Evolutionary conservation across 2,113 vertebrate genomes (phyloP).

Genomic region (Zosterops japonicus): DNA sequence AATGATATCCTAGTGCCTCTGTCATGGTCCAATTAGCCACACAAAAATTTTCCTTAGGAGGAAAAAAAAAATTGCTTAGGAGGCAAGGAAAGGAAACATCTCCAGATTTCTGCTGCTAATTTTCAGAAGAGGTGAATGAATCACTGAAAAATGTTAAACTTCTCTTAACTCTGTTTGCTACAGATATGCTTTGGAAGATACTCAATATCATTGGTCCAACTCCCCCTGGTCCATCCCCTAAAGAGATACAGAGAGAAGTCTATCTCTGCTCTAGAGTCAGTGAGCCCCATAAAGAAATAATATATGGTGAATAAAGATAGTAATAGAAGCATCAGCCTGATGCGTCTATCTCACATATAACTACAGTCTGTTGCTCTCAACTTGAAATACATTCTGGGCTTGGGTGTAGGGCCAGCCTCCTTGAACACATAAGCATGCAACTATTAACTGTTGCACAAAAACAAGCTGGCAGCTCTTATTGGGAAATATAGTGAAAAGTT

Average conservation of each 20-base stretch:
- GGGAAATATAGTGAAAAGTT: neutral
- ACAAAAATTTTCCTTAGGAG: neutral
- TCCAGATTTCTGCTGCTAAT: neutral
- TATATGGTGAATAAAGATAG: neutral
- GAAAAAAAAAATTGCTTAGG: neutral
- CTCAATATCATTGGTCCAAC: fast-evolving
- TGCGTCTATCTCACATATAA: neutral
- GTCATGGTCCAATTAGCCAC: neutral
- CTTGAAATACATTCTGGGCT: neutral
- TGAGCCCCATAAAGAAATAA: neutral
- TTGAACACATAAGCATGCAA: neutral
- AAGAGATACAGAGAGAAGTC: neutral
- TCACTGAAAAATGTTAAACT: neutral
- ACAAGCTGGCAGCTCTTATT: neutral
- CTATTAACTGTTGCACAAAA: neutral
- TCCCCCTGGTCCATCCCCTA: neutral
- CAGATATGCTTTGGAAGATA: neutral
- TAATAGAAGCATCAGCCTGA: neutral
- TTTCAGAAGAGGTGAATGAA: neutral
- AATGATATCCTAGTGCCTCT: neutral
- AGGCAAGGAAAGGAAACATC: neutral
- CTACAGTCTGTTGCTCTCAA: neutral
- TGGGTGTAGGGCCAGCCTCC: neutral
- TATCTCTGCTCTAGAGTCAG: neutral
- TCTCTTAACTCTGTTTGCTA: neutral